Base-by-base conservation (phyloP, 35 echinoderm and acorn worm species). In the Lytechinus pictus region DNA sequence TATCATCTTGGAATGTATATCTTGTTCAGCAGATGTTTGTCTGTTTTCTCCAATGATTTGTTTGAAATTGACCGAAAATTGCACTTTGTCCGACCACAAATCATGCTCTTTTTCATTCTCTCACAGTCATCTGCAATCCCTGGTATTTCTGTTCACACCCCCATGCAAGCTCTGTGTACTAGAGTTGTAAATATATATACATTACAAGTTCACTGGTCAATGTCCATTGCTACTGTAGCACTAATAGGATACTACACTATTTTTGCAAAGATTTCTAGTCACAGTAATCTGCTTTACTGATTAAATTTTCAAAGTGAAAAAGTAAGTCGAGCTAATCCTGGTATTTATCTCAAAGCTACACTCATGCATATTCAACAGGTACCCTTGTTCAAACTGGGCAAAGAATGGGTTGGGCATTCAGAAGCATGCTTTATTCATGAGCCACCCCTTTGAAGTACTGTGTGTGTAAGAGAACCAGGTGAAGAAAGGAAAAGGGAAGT, bases 21-120 rank as follows among this genome's bases (percentile, higher is more conserved):
- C 66, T 79, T 79, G n/a, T 79, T 79, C 66, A 79, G 19, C 66
- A 79, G 66, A 79, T 79, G 66, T 79, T 79, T 79, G 16, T 79
- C 19, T 79, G 66, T 79, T 79, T 79, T 79, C 66, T 79, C 66
- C 5, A 24, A 79, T 79, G 19, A 24, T 79, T 79, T 79, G 66
- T 79, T 79, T 79, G 66, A 79, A 71, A 71, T 71, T 21, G 61
- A 24, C 61, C 19, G 61, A 71, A 71, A 71, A 71, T 71, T 71
- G 13, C 61, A 71, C 19, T 71, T 71, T 71, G 61, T 71, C 14
- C 61, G 5, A 13, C 24, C 61, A 71, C 61, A 71, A 71, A 21
- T 71, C 19, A 71, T 21, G 9, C 61, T 71, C 14, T 71, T 21
- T 71, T 13, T 71, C 55, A 9, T 11, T 58, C 56, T 58, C 56